Evolutionary conservation across 2,113 vertebrate species (phyloP), one percentile per base, ranked within the genome.

Genomic region (Cyanoderma ruficeps): DNA sequence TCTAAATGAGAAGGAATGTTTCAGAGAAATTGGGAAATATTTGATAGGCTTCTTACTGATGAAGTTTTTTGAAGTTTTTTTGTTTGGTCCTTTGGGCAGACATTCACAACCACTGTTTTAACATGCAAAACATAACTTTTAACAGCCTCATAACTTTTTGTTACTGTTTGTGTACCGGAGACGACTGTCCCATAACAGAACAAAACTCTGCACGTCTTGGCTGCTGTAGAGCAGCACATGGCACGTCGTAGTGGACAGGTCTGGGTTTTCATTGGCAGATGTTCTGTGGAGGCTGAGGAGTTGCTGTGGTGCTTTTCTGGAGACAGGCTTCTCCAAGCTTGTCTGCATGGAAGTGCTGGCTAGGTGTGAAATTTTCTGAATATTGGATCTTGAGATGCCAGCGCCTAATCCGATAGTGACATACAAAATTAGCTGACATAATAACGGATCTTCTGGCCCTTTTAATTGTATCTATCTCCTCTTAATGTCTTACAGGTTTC

Each of bases 401-500:
- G 20, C 47, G 42, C 21, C 14, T 41, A 42, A 14, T 90, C 41
- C 33, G 77, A 0, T n/a, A 37, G n/a, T 53, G 60, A 33, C 22
- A 19, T 27, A 31, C 2, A 78, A 35, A 75, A 83, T 65, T 17
- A 77, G 17, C 46, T 72, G 70, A 30, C 20, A 3, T 49, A 30
- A 35, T 78, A 77, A 14, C 30, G 50, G 11, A 18, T 57, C 25
- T 79, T 64, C 47, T 74, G 18, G 4, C 35, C 20, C 22, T 94
- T 87, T 69, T 74, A 88, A 74, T 80, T 90, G 60, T 21, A 59
- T 65, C 7, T 64, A 61, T 95, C n/a, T 91, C 13, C 47, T 81
- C 33, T 87, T 93, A 87, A 76, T 83, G 23, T 95, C 90, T 94
- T 94, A 64, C 92, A 99, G 99, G 99, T 99, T 90, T 99, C 99